Base-by-base conservation (phyloP, 2,113 vertebrate species). In the Hippotragus niger region DNA sequence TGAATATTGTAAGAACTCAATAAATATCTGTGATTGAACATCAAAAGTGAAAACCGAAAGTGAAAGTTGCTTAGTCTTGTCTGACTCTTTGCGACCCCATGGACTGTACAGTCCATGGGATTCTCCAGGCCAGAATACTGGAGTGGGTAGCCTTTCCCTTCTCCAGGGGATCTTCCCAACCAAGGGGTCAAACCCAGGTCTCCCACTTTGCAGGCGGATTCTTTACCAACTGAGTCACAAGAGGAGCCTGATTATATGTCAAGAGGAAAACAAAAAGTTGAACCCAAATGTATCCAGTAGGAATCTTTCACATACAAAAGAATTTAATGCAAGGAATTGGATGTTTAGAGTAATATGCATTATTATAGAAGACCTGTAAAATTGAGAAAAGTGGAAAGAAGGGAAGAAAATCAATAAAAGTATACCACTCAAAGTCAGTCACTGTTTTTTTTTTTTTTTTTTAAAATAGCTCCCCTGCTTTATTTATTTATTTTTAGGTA, bases 81-180 rank as follows among this genome's bases (percentile, higher is more conserved):
- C n/a, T 0, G 5, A 23, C 2, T 71, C 19, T 71, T 71, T 71
- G n/a, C 0, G 19, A 71, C n/a, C 64, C 9, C 9, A 3, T 36
- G 64, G n/a, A 71, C 17, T 71, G 0, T 36, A 36, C 1, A 36
- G 64, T 36, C 17, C 17, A 3, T 71, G 9, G 64, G 2, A 71
- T 21, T 71, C 64, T 71, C n/a, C n/a, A 40, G 10, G n/a, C 10
- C 67, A 71, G n/a, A 71, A 23, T 71, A 23, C n/a, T 40, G 19
- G 67, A 40, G 67, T 71, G 17, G 10, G n/a, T 71, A 40, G n/a
- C 19, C n/a, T 71, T 71, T 71, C 19, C 19, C n/a, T 71, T 71
- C n/a, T 71, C 10, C 19, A 71, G 19, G 67, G 10, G 19, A 40
- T 71, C 67, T 71, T 71, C n/a, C n/a, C 67, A 71, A 71, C n/a